Evolutionary conservation across 1,140 invertebrate genomes (phyloP).

Genomic region (Drosophila rhopaloa): DNA sequence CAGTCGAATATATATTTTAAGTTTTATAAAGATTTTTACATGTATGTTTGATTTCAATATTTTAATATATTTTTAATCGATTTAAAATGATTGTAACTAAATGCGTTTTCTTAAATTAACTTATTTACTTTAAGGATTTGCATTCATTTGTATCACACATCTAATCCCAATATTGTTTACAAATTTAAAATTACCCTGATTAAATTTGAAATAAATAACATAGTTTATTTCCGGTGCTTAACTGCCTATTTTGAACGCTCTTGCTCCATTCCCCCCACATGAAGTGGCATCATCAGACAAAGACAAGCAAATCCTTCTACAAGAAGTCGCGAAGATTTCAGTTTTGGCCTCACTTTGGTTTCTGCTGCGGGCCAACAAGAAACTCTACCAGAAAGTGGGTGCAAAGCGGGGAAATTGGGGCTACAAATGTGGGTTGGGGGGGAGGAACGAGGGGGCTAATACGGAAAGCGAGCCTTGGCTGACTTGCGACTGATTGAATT

Average conservation of each 20-base stretch:
- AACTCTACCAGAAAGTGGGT: constrained; percentile 14
- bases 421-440: neutral
- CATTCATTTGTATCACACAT: too few relatives aligned
- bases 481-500: constrained; percentile 73
- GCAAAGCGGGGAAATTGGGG: neutral
- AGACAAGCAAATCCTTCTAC: constrained; percentile 64
- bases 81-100: too few relatives aligned
- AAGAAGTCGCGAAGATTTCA: constrained; percentile 35
- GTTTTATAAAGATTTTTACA: too few relatives aligned
- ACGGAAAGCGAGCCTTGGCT: constrained; percentile 16
- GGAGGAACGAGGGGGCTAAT: constrained; percentile 1
- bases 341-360: constrained; percentile 33
- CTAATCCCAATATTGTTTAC: too few relatives aligned
- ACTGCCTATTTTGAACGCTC: neutral
- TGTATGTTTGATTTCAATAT: too few relatives aligned
- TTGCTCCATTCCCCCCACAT: too few relatives aligned
- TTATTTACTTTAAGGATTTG: too few relatives aligned
- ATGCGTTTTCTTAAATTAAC: too few relatives aligned
- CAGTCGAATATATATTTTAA: too few relatives aligned
- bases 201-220: too few relatives aligned
- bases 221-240: neutral
- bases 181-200: too few relatives aligned
- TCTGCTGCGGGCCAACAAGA: constrained; percentile 26
- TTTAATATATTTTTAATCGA: too few relatives aligned
- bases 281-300: constrained; percentile 22